phyloP scores from a whole-genome alignment of 2,113 vertebrate species.

The Sclerurus mexicanus region DNA sequence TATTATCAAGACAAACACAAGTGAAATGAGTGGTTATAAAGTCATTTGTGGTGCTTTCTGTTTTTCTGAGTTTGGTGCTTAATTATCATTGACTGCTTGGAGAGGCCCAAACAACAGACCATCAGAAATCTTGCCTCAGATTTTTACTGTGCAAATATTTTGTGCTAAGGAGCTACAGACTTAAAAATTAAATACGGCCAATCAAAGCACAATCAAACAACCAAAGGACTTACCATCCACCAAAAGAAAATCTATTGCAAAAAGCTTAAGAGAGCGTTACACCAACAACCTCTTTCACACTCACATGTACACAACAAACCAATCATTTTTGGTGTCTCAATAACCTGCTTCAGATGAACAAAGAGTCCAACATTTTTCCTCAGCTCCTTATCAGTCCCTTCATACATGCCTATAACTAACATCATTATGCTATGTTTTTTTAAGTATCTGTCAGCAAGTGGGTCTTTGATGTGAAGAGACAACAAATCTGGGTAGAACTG shows the following conservation, averaged over 20 bases:
- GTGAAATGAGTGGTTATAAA: not conserved
- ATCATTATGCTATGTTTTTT: not conserved
- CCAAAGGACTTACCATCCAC: not conserved
- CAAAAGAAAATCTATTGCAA: not conserved
- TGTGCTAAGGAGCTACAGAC: not conserved
- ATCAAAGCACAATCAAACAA: not conserved
- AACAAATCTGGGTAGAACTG: not conserved
- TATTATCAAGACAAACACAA: not conserved
- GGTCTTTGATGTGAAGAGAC: slow-evolving; percentile 28
- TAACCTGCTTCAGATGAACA: not conserved
- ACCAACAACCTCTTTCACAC: not conserved
- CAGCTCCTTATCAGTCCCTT: not conserved
- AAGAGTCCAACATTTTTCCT: not conserved
- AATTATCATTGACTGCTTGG: not conserved
- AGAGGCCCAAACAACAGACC: not conserved
- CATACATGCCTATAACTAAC: not conserved
- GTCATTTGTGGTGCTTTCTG: not conserved
- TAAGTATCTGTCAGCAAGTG: not conserved
- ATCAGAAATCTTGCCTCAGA: not conserved
- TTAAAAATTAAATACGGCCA: not conserved
- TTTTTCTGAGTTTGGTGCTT: not conserved
- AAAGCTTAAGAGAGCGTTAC: not conserved
- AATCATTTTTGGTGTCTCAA: not conserved
- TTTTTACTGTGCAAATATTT: not conserved
- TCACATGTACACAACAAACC: not conserved